phyloP scores from a whole-genome alignment of 2,113 vertebrate genomes.

The Craseonycteris thonglongyai region DNA sequence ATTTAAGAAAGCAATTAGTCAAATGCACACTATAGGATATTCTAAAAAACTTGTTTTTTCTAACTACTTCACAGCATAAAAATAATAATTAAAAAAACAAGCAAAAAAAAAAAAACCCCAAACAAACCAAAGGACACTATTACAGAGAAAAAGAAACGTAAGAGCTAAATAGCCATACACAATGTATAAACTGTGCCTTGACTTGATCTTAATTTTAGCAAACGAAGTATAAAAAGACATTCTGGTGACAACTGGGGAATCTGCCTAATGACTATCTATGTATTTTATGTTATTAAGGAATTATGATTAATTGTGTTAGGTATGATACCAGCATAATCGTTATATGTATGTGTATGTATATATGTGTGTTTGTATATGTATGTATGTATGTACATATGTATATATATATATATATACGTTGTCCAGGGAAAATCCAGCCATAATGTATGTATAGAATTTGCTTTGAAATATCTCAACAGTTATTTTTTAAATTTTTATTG shows the following conservation, averaged over 20 bases:
- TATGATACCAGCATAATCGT: not conserved
- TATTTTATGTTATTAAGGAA: not conserved
- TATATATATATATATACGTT: no score
- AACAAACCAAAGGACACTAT: not conserved
- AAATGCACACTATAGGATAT: not conserved
- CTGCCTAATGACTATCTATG: not conserved
- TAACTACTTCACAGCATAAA: not conserved
- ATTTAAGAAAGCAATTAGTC: not conserved
- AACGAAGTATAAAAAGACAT: not conserved
- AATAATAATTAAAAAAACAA: no score
- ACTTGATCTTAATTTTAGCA: not conserved
- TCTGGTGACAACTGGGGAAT: not conserved
- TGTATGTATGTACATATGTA: no score
- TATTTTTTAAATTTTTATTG: not conserved
- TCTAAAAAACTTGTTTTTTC: not conserved
- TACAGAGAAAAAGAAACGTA: not conserved
- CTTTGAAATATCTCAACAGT: not conserved
- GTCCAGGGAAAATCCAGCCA: no score
- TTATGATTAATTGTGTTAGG: not conserved
- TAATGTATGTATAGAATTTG: not conserved
- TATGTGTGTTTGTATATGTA: no score
- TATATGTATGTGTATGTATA: no score
- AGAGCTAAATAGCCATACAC: not conserved
- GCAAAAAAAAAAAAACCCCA: no score
- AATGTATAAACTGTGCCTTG: not conserved